Evolutionary conservation across 2,797 vertebrate genomes (phyloP).

Genomic region (Tadarida brasiliensis): DNA sequence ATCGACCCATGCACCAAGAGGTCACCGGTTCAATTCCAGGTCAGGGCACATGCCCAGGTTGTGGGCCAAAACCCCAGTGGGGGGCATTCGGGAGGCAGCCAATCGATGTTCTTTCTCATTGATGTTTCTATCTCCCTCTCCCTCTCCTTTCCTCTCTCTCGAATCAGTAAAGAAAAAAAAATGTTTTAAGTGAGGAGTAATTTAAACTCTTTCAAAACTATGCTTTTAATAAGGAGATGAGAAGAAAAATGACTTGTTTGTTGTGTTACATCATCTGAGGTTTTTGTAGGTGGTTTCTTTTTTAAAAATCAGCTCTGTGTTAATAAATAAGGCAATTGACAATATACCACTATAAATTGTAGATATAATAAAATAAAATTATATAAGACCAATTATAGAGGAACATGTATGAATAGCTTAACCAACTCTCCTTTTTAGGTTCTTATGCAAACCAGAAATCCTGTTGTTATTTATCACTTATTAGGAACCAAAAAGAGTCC

Average conservation of each 20-base stretch:
- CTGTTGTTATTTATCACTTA: constrained; percentile 51
- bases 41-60: no score
- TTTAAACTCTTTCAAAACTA: constrained; percentile 10
- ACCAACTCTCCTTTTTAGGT: not conserved
- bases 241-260: not conserved
- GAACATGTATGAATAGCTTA: not conserved
- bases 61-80: no score
- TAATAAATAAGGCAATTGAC: not conserved
- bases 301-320: not conserved
- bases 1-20: no score
- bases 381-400: not conserved
- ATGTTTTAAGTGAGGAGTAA: not conserved
- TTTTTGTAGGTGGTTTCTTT: not conserved
- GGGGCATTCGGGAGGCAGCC: no score
- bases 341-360: not conserved
- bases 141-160: no score
- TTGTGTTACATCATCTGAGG: not conserved
- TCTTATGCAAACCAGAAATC: constrained; percentile 14
- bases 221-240: not conserved
- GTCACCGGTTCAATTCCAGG: no score
- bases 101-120: no score
- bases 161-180: no score
- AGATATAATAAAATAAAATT: constrained; percentile 11
- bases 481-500: constrained; percentile 59
- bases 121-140: no score